phyloP scores from a whole-genome alignment of 2,888 invertebrate species.

The Keiferia lycopersicella region DNA sequence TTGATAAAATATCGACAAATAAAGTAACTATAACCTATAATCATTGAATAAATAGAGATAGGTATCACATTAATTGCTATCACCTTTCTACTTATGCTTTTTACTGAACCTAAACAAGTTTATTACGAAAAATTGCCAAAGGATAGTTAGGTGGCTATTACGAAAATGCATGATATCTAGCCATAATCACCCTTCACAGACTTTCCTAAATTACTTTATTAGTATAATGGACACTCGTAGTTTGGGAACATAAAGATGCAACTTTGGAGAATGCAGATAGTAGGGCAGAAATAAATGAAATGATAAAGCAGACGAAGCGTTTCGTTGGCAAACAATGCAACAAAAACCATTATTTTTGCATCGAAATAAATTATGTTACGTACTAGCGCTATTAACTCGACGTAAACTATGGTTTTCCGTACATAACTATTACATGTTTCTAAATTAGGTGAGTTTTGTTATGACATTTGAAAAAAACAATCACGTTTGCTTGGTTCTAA shows the following conservation, averaged over 20 bases:
- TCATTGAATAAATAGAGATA: neutral
- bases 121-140: conserved; percentile 5
- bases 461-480: too few species aligned
- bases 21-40: neutral
- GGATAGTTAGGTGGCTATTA: neutral
- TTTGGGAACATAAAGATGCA: conserved; percentile 15
- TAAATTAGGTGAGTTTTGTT: too few species aligned
- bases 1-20: too few species aligned
- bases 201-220: conserved; percentile 8
- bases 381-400: too few species aligned
- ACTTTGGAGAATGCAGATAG: conserved; percentile 9
- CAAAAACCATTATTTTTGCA: too few species aligned
- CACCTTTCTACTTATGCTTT: neutral
- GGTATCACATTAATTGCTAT: neutral
- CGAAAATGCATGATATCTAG: conserved; percentile 4
- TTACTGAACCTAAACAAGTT: neutral
- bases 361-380: too few species aligned
- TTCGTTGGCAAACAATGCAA: too few species aligned
- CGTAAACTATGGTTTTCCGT: too few species aligned
- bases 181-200: neutral
- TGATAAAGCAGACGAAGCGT: too few species aligned
- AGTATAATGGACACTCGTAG: neutral
- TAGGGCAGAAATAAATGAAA: neutral
- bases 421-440: too few species aligned
- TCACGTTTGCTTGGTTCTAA: too few species aligned